These are phyloP conservation scores for Microhierax caerulescens DNA, from an alignment of 2,797 vertebrate species.

Conservation along the genomic window DNA sequence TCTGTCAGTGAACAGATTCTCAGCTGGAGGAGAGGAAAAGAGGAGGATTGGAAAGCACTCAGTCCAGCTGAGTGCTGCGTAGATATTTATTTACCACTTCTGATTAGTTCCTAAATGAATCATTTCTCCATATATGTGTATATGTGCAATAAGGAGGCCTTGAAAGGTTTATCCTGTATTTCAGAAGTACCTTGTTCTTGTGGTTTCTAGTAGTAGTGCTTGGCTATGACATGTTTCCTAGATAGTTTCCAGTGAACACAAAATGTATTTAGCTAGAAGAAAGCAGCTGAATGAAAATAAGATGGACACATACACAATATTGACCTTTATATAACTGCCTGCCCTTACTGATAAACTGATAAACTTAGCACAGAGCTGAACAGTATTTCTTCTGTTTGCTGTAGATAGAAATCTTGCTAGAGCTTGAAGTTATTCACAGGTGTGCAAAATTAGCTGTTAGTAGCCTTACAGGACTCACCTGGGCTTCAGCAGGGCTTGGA, in stretches of 20 bases:
- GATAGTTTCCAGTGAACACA: neutral
- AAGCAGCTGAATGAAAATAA: neutral
- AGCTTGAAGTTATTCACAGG: neutral
- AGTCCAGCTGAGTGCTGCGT: neutral
- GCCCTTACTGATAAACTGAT: neutral
- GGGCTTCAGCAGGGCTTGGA: neutral
- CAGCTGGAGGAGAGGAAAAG: neutral
- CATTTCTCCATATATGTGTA: neutral
- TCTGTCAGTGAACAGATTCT: neutral
- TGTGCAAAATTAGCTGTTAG: neutral
- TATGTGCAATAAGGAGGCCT: neutral
- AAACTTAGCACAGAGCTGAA: neutral
- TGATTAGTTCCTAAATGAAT: neutral
- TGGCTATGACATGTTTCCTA: neutral
- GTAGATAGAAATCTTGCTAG: neutral
- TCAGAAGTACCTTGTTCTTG: neutral
- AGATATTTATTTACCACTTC: neutral
- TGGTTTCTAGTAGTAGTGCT: neutral
- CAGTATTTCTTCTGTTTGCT: neutral
- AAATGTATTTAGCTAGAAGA: neutral
- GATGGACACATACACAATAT: neutral
- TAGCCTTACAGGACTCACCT: neutral
- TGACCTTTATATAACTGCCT: neutral
- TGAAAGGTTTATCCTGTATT: neutral
- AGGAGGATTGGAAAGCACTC: neutral